Percentiles rank a stretch among this genome's conserved stretches.
Evolutionary conservation across 2,797 vertebrate genomes (phyloP).

Genomic region (Pipistrellus nathusii): DNA sequence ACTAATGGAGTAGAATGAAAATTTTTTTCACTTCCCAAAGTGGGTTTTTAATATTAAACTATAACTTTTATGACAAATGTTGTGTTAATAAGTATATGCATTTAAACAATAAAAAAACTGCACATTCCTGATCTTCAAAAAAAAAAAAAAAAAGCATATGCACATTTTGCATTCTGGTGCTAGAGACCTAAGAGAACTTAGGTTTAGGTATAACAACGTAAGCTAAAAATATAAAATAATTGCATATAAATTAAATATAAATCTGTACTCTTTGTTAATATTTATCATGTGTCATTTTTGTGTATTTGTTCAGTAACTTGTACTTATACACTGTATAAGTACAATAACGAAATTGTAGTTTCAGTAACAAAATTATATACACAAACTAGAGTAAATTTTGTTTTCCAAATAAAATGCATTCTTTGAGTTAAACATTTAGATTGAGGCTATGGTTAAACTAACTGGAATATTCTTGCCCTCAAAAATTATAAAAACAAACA

Average conservation of each 20-base stretch:
- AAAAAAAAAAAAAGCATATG: neutral
- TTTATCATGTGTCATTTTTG: neutral
- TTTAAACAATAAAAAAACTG: no score
- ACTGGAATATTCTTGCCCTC: neutral
- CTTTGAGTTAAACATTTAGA: neutral
- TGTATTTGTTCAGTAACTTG: neutral
- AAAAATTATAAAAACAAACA: conserved; percentile 1
- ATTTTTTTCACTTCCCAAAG: conserved; percentile 23
- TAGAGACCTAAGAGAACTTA: neutral
- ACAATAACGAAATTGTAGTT: neutral
- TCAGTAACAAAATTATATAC: conserved; percentile 48
- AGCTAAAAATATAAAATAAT: conserved; percentile 16
- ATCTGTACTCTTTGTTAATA: neutral
- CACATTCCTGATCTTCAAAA: no score
- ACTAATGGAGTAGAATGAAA: conserved; percentile 26
- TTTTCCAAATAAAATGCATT: conserved; percentile 33
- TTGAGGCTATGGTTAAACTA: neutral
- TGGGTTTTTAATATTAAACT: conserved; percentile 45
- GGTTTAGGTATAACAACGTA: neutral
- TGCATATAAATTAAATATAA: neutral
- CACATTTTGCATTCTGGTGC: neutral
- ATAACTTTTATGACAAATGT: neutral
- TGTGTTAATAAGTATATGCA: neutral
- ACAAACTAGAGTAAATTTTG: neutral
- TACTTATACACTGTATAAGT: neutral